These are phyloP conservation scores for Tor tambroides DNA, from an alignment of 2,113 vertebrate species.

Conservation along the genomic window DNA sequence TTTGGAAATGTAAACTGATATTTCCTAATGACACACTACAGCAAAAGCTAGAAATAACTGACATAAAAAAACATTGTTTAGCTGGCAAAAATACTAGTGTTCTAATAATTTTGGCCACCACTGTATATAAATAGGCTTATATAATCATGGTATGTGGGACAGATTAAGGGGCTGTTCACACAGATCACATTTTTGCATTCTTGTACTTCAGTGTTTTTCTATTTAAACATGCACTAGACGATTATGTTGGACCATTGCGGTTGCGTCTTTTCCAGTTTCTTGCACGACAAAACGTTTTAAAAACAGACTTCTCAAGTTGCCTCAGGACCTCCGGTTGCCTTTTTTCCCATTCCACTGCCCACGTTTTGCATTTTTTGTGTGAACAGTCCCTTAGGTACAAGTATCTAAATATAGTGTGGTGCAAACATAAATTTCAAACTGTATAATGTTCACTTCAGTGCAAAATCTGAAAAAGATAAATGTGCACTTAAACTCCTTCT, in stretches of 20 bases:
- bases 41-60: no score
- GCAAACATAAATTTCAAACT: not conserved
- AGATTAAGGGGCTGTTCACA: not conserved
- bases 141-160: not conserved
- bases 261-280: not conserved
- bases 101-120: not conserved
- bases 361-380: not conserved
- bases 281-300: not conserved
- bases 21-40: no score
- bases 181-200: not conserved
- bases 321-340: no score
- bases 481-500: not conserved
- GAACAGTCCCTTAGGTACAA: not conserved
- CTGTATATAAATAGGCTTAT: not conserved
- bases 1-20: no score
- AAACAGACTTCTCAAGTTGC: not conserved
- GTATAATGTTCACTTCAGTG: not conserved
- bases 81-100: no score
- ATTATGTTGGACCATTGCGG: no score
- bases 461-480: not conserved
- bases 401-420: not conserved
- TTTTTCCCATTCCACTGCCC: not conserved
- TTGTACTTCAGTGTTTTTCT: not conserved
- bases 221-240: not conserved
- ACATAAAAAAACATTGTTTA: no score